Evolutionary conservation across 1,140 invertebrate species (phyloP).

Genomic region (Ceratina australensis): DNA sequence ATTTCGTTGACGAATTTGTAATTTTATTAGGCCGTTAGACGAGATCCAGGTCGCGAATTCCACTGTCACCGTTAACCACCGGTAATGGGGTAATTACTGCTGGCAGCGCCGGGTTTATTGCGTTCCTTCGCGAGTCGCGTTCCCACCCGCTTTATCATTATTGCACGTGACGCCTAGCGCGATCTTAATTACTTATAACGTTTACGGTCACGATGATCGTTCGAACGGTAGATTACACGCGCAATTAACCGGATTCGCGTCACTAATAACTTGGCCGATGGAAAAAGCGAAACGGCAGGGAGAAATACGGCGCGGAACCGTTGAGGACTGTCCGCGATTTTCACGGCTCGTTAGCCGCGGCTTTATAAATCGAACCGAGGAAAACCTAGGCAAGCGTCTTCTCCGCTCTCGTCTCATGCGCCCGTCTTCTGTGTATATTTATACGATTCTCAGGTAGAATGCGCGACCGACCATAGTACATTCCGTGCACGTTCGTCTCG

Average conservation of each 20-base stretch:
- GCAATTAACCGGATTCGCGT: constrained; percentile 33
- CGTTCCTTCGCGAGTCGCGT: constrained; percentile 3
- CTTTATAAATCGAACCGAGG: constrained; percentile 51
- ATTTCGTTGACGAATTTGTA: neutral
- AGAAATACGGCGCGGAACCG: constrained; percentile 21
- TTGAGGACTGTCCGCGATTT: constrained; percentile 61
- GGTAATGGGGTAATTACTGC: constrained; percentile 17
- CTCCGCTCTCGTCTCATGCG: no score
- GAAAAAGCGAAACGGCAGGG: neutral
- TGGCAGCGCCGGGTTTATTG: no score
- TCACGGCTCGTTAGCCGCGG: constrained; percentile 67
- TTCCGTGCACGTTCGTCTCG: constrained; percentile 54
- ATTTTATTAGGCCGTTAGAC: neutral
- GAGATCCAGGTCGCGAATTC: neutral
- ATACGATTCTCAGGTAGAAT: constrained; percentile 24
- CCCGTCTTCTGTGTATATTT: neutral
- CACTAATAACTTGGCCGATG: constrained; percentile 3
- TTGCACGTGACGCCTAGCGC: neutral
- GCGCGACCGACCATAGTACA: constrained; percentile 50
- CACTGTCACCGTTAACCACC: neutral
- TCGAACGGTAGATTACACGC: constrained; percentile 22
- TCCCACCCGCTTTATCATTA: constrained; percentile 23
- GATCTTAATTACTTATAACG: constrained; percentile 28
- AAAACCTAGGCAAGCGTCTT: neutral
- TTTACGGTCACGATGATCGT: constrained; percentile 20